Conservation (phyloP, 2,113 vertebrate genomes). For the Drymodes brunneopygia region DNA sequence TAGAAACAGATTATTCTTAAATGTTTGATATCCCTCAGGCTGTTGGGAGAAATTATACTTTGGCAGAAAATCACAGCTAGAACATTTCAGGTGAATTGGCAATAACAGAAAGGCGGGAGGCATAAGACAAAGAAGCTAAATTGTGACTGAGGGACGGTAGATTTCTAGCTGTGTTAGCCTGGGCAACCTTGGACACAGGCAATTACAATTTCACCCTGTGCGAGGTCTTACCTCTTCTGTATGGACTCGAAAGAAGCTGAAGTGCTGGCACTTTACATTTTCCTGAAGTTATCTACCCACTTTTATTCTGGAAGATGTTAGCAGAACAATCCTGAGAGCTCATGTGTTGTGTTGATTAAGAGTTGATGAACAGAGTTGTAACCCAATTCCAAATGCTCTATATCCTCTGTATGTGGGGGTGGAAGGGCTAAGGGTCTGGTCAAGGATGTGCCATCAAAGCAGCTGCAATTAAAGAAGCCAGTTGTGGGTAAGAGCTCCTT, state of each 20-base stretch:
- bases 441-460: neutral
- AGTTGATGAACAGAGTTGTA: neutral
- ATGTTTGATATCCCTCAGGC: constrained; percentile 9
- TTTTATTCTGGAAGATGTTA: neutral
- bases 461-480: neutral
- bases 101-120: neutral
- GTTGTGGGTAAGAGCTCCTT: neutral
- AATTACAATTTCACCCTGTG: neutral
- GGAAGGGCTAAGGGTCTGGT: neutral
- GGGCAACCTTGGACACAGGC: neutral
- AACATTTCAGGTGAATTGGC: constrained; percentile 32
- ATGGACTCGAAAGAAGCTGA: neutral
- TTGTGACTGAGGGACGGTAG: neutral
- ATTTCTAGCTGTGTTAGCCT: neutral
- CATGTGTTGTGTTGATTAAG: neutral
- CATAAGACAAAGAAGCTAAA: neutral
- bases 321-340: neutral
- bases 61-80: neutral
- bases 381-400: neutral
- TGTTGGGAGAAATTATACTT: neutral
- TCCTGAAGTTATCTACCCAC: neutral
- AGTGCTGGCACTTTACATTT: neutral
- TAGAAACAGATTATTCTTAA: constrained; percentile 28
- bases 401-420: rapidly evolving
- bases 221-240: neutral